These are phyloP conservation scores for Hydropsyche betteni DNA, from an alignment of 2,888 invertebrate species.

Conservation along the genomic window DNA sequence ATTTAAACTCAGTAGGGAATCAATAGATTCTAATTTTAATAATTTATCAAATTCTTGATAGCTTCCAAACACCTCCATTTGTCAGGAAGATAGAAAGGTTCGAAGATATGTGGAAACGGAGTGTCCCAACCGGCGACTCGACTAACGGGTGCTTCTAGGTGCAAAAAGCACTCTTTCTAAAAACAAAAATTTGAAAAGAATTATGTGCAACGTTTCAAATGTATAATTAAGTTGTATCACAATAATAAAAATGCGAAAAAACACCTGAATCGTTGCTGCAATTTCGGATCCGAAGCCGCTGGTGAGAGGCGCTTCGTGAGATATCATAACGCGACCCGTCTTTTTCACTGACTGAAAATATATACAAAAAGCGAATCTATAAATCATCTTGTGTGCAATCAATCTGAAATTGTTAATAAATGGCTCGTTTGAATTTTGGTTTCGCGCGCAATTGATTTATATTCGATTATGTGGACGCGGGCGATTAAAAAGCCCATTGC, in stretches of 20 bases:
- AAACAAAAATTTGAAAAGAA: slow-evolving; percentile 50
- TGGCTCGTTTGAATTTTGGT: no score
- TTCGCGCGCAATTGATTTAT: no score
- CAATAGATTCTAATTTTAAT: slow-evolving; percentile 60
- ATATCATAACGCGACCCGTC: slow-evolving; percentile 88
- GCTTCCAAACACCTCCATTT: slow-evolving; percentile 91
- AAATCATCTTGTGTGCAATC: no score
- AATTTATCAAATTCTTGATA: slow-evolving; percentile 78
- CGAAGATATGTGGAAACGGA: slow-evolving; percentile 96
- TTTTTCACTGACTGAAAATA: slow-evolving; percentile 89
- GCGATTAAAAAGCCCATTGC: no score
- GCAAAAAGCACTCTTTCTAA: slow-evolving; percentile 92
- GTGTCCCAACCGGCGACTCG: slow-evolving; percentile 96
- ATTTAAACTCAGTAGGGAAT: no score
- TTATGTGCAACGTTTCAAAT: background rate
- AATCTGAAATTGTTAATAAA: no score
- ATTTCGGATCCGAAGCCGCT: slow-evolving; percentile 96
- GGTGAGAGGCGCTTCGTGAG: slow-evolving; percentile 97
- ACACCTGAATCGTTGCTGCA: slow-evolving; percentile 90
- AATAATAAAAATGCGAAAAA: background rate
- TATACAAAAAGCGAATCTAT: no score
- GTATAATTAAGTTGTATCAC: background rate
- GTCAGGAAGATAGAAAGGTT: slow-evolving; percentile 95
- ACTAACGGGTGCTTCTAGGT: slow-evolving; percentile 90
- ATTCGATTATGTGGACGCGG: no score